These are phyloP conservation scores for Bothrops jararaca DNA, from an alignment of 2,113 vertebrate genomes.

Conservation along the genomic window DNA sequence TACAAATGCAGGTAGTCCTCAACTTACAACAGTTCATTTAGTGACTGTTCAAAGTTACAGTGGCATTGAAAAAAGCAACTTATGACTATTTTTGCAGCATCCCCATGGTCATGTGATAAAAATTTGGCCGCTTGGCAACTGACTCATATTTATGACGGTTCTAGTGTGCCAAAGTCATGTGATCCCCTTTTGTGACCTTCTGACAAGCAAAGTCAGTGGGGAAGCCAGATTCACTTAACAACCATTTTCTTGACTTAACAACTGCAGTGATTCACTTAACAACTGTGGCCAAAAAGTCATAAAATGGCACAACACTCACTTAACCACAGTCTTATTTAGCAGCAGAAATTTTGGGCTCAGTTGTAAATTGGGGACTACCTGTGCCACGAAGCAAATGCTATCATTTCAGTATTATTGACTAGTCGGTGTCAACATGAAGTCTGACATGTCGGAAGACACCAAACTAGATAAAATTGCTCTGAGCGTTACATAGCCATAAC, in stretches of 20 bases:
- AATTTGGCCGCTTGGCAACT: not conserved
- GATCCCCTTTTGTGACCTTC: not conserved
- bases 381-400: not conserved
- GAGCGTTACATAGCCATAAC: not conserved
- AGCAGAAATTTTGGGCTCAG: not conserved
- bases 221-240: not conserved
- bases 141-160: not conserved
- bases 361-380: not conserved
- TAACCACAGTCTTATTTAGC: not conserved
- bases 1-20: not conserved
- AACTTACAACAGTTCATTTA: not conserved
- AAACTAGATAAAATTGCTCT: not conserved
- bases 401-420: not conserved
- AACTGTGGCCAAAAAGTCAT: not conserved
- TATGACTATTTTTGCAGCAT: not conserved
- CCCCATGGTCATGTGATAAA: not conserved
- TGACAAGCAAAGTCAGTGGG: not conserved
- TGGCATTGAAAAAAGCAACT: not conserved
- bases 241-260: not conserved
- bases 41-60: not conserved
- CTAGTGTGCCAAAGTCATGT: not conserved
- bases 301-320: not conserved
- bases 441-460: not conserved
- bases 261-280: not conserved
- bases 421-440: not conserved